Base-by-base conservation (phyloP, 2,113 vertebrate genomes). In the Sinocyclocheilus grahami region DNA sequence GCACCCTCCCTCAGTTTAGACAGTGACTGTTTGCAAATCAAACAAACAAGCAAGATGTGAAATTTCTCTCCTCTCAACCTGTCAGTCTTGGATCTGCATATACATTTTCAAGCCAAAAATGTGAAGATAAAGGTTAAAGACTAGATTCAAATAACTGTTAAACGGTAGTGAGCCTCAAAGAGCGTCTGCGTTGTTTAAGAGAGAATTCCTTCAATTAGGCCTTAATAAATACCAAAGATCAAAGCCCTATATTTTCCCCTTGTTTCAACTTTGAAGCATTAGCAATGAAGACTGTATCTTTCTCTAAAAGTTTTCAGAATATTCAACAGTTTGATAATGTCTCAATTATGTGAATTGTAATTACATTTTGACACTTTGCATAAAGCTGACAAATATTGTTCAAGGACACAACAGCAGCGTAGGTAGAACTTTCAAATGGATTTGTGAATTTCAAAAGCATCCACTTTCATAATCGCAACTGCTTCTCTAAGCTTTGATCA, bases 121-220 rank as follows among this genome's bases (percentile, higher is more conserved):
- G 42, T 24, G 72, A 75, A 75, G 42, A 48, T 48, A 24, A 75
- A 48, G 39, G 39, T 75, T 75, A 75, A 75, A 48, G 42, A 48
- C 72, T 75, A 75, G 39, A 75, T 74, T 83, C 79, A 79, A 74
- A 71, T 53, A 83, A 78, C 51, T 65, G 80, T 46, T 48, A 48
- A 88, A 86, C 79, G 65, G 80, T 74, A 67, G 84, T 20, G 5
- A 82, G 85, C 85, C 86, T 88, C 87, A 88, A 88, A 88, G 81
- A 75, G 67, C 27, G 48, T 53, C 74, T 75, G 58, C 39, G 13
- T 81, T 86, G 74, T 86, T 77, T 85, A 86, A 79, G 42, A 75
- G 85, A 86, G 65, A 80, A 88, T 86, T 88, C 58, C 85, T 58
- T 84, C 75, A 88, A 88, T 88, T 84, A 88, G 55, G 74, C 75